Percentiles rank a stretch among this genome's conserved stretches.
These are phyloP conservation scores for Schizopygopsis pylzovi DNA, from an alignment of 2,797 vertebrate genomes.

Conservation along the genomic window DNA sequence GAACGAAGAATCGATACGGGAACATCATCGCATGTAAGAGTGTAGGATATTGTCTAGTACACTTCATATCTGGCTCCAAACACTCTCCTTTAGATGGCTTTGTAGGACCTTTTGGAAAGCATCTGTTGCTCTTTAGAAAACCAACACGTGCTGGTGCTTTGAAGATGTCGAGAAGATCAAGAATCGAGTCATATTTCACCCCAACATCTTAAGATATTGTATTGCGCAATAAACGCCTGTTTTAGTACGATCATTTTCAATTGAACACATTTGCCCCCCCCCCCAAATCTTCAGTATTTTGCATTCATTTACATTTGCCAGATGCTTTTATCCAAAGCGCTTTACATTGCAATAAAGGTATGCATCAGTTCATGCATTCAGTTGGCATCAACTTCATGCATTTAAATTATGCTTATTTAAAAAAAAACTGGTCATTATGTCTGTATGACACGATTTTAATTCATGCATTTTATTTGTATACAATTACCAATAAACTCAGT, in stretches of 20 bases:
- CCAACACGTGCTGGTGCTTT: background rate
- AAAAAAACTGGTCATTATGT: background rate
- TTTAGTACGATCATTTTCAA: background rate
- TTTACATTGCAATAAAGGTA: background rate
- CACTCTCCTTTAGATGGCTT: background rate
- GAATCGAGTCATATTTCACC: conserved; percentile 32
- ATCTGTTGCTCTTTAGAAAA: background rate
- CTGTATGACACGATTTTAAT: background rate
- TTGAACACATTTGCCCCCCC: too few relatives aligned
- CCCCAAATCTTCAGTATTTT: background rate
- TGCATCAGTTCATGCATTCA: background rate
- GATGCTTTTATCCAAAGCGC: background rate
- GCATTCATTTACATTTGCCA: background rate
- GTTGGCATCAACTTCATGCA: too few relatives aligned
- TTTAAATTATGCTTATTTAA: background rate
- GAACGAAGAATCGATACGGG: conserved; percentile 99
- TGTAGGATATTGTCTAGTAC: conserved; percentile 67
- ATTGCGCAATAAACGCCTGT: background rate
- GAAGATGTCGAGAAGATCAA: background rate
- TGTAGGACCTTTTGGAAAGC: background rate
- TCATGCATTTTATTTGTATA: background rate
- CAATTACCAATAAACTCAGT: background rate
- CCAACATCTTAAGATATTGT: background rate
- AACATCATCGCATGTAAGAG: conserved; percentile 99
- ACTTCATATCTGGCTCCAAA: background rate